Base-by-base conservation (phyloP, 1,140 invertebrate species). In the Drosophila punjabiensis region DNA sequence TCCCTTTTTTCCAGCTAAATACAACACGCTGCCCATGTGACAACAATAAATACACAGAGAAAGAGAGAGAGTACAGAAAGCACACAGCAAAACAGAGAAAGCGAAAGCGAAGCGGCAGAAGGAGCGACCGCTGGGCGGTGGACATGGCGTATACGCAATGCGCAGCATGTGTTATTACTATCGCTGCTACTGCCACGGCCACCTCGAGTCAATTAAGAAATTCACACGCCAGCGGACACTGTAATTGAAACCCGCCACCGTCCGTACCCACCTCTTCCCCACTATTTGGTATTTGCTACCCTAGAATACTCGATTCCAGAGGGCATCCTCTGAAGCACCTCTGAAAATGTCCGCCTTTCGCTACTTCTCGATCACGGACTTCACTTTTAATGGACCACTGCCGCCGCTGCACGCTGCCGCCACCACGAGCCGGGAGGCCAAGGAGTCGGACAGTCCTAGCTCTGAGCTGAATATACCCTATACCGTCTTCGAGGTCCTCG, bases 401-500 rank as follows among this genome's bases (percentile, higher is more conserved):
- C 28, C 70, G 4, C 84, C 76, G 55, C 77, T 79, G 39, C 70
- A 76, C 24, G 73, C 80, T 13, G 73, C 80, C 18, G 65, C 81
- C 30, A 62, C 70, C 37, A 65, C 50, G 0, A 74, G 70, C 37
- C 50, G 58, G 18, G 55, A 62, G 37, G n/a, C 48, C 4, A 32
- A 78, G 55, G 53, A 60, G 35, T 65, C 74, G 18, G 81, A 83
- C 43, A 82, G 70, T 4, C 81, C 76, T 63, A 86, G 37, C 18
- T 76, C 77, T 18, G 91, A 91, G 33, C 76, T 93, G 9, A 92
- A 93, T 59, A 77, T 93, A 39, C 92, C 92, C 8, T 93, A 93
- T 30, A 88, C 86, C 11, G 92, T 93, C n/a, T 96, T 96, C 71
- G 98, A 98, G 93, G 94, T 97, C 14, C 82, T 97, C 8, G 97